Base-by-base conservation (phyloP, 2,888 invertebrate species). In the Cheilosia impressa region DNA sequence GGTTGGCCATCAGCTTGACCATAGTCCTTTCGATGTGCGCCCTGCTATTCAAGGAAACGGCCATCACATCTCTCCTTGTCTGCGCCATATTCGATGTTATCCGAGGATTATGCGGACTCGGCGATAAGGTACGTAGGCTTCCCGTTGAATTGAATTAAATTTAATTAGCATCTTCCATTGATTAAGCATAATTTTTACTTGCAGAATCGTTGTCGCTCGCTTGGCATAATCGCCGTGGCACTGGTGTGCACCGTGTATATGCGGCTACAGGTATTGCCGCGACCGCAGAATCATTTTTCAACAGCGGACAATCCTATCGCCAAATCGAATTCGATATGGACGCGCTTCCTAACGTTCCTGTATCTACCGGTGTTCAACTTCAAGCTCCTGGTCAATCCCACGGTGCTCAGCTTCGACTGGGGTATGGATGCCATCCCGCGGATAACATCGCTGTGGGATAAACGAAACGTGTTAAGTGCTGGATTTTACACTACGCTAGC, bases 351-450 rank as follows among this genome's bases (percentile, higher is more conserved):
- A 90, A 99, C 99, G 66, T 99, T 98, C 93, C 93, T 96, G 87
- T 98, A 98, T 92, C 94, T 99, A 89, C 98, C 99, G 50, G 96
- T 96, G 55, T 96, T 97, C 91, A 98, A 99, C 93, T 95, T 98
- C 90, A 95, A 95, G 92, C 94, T 99, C 90, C 93, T 99, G 82
- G 91, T 98, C 50, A 97, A 95, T 92, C 99, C 99, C 6, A 94
- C 95, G 89, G 95, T 96, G 88, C 94, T 99, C 72, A 98, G 98
- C 92, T 99, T 98, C 93, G 99, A 99, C 93, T 99, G 99, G 99
- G 98, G 98, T 31, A 99, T 99, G 99, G 98, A 98, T 89, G 96
- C 99, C 1, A 95, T 99, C 89, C 98, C 98, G 9, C 94, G 97
- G 83, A 95, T 99, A 88, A 95, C 95, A 60, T 94, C 95, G 34